phyloP scores from a whole-genome alignment of 2,113 vertebrate species.

The Otolemur garnettii region DNA sequence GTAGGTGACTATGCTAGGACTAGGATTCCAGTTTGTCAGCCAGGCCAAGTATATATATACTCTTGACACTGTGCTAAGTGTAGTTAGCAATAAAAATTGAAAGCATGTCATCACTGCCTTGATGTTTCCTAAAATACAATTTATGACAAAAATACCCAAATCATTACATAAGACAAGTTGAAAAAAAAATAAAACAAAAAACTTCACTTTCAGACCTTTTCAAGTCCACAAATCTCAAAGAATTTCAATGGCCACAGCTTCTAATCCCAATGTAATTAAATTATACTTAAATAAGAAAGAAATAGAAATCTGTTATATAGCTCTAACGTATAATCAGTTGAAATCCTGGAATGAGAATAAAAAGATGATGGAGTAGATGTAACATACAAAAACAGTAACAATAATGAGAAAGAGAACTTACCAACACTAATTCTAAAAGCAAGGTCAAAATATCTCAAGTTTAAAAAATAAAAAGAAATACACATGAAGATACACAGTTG shows the following conservation, averaged over 20 bases:
- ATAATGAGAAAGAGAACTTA: background rate
- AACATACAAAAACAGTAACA: background rate
- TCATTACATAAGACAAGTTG: background rate
- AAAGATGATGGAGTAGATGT: background rate
- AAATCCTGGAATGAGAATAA: background rate
- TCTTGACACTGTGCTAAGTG: background rate
- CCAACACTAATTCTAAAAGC: background rate
- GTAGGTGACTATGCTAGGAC: background rate
- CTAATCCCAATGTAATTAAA: background rate
- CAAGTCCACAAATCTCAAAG: background rate
- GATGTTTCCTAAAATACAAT: background rate
- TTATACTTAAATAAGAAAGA: background rate
- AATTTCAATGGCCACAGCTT: background rate
- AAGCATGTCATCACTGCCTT: background rate
- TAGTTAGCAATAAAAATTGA: background rate
- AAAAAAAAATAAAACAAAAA: constrained; percentile 9
- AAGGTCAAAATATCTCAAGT: background rate
- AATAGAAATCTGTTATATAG: background rate
- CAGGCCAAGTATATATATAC: background rate
- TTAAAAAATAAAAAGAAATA: background rate
- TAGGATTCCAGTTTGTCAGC: background rate
- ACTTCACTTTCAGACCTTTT: background rate
- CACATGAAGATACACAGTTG: background rate
- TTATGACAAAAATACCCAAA: background rate
- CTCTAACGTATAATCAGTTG: background rate